Percentiles rank a stretch among this genome's conserved stretches.
Conservation (phyloP, 2,797 vertebrate genomes). For the Eulemur coronatus region DNA sequence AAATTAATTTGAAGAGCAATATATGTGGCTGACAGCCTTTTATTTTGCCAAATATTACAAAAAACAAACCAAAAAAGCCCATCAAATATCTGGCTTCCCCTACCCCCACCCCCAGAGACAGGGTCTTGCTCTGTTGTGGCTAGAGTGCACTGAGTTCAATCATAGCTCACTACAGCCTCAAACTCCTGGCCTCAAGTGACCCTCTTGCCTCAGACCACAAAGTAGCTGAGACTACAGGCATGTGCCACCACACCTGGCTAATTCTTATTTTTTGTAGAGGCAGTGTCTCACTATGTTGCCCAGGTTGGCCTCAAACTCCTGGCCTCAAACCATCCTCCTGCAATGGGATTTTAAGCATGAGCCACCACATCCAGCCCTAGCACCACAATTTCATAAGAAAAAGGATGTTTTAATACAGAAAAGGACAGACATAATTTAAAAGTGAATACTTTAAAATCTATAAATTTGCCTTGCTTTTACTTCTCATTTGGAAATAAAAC, state of each 20-base stretch:
- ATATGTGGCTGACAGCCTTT: neutral
- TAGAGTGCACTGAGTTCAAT: too few relatives aligned
- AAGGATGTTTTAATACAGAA: neutral
- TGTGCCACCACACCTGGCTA: too few relatives aligned
- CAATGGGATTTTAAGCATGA: too few relatives aligned
- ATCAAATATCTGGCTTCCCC: neutral
- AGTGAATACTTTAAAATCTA: neutral
- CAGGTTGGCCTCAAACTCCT: neutral
- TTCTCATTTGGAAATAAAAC: too few relatives aligned
- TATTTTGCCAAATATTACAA: neutral
- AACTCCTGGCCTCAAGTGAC: too few relatives aligned
- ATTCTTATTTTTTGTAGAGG: too few relatives aligned
- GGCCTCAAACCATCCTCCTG: too few relatives aligned
- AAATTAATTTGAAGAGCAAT: constrained; percentile 3
- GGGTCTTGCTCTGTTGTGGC: too few relatives aligned
- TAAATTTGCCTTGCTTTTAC: neutral
- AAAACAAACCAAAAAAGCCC: neutral
- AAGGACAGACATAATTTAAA: neutral
- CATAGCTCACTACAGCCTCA: too few relatives aligned
- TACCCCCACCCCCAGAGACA: too few relatives aligned
- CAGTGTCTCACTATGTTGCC: neutral
- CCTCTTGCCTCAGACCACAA: too few relatives aligned
- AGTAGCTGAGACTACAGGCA: too few relatives aligned
- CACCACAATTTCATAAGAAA: neutral
- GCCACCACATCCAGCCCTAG: neutral